Evolutionary conservation across 2,113 vertebrate genomes (phyloP).

Genomic region (Larimichthys crocea): DNA sequence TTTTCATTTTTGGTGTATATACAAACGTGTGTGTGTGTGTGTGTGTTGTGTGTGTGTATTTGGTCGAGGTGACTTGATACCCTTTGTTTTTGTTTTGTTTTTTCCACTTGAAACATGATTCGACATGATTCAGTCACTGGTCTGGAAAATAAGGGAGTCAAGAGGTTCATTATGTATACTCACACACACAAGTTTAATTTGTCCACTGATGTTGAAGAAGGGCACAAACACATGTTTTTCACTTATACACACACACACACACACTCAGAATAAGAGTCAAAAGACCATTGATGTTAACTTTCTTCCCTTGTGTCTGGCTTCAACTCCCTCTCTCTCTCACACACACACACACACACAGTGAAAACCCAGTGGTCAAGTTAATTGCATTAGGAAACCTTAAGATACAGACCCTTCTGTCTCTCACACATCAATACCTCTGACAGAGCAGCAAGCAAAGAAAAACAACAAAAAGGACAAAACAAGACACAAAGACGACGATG

Average conservation of each 20-base stretch:
- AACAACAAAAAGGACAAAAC: conserved; percentile 58
- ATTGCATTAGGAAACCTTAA: conserved; percentile 75
- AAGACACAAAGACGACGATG: background rate
- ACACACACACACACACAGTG: conserved; percentile 27
- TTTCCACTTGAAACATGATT: conserved; percentile 60
- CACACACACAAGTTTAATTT: conserved; percentile 44
- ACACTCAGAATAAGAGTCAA: conserved; percentile 9
- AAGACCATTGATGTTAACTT: conserved; percentile 24
- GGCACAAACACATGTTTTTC: conserved; percentile 49
- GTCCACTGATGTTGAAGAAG: conserved; percentile 56
- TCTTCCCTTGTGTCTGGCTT: background rate
- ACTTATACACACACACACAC: background rate
- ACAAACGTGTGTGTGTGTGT: background rate
- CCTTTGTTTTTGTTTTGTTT: conserved; percentile 54
- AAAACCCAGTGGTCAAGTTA: conserved; percentile 73
- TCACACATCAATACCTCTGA: conserved; percentile 76
- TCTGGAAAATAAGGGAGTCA: conserved; percentile 77
- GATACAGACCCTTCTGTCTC: conserved; percentile 72
- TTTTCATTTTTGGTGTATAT: background rate
- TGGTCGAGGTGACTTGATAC: conserved; percentile 43
- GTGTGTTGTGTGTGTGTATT: background rate
- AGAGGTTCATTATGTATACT: conserved; percentile 63
- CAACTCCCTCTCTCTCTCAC: background rate
- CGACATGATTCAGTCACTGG: conserved; percentile 71
- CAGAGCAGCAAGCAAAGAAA: conserved; percentile 42